A percentile compares a stretch with the other conserved stretches of the same genome.
Conservation (phyloP, 2,888 invertebrate genomes). For the Tuberolachnus salignus region DNA sequence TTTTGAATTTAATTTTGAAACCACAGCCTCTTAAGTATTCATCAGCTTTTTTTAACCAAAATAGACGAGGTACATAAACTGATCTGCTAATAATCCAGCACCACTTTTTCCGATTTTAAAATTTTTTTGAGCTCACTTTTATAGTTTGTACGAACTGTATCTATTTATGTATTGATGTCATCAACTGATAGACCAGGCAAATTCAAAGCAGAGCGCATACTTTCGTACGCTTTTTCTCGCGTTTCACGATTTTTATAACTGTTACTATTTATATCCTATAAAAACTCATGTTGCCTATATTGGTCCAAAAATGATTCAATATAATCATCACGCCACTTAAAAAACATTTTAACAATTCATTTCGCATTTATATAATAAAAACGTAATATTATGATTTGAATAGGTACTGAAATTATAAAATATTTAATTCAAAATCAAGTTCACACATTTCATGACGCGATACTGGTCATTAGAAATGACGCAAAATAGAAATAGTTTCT, state of each 20-base stretch:
- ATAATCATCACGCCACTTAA: slow-evolving; percentile 10
- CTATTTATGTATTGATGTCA: not conserved
- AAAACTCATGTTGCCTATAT: slow-evolving; percentile 10
- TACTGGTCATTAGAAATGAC: slow-evolving; percentile 15
- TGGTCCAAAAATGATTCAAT: slow-evolving; percentile 20
- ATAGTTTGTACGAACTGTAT: slow-evolving; percentile 16
- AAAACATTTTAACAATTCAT: not conserved
- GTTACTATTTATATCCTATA: too few relatives aligned
- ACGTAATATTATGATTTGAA: not conserved
- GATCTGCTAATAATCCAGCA: slow-evolving; percentile 24
- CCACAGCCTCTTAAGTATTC: slow-evolving; percentile 24
- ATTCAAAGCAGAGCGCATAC: not conserved
- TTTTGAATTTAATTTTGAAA: too few relatives aligned
- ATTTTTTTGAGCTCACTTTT: slow-evolving; percentile 17
- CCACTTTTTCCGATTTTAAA: slow-evolving; percentile 14
- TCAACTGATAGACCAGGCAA: not conserved
- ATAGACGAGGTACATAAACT: slow-evolving; percentile 24
- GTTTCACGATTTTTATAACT: too few relatives aligned
- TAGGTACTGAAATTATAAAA: not conserved
- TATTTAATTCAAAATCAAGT: not conserved
- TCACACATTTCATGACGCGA: slow-evolving; percentile 15
- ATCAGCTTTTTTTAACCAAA: slow-evolving; percentile 30
- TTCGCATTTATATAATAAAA: too few relatives aligned
- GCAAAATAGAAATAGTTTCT: slow-evolving; percentile 16
- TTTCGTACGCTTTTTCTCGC: slow-evolving; percentile 2